Evolutionary conservation across 2,113 vertebrate genomes (phyloP).

Genomic region (Turdus rufiventris): DNA sequence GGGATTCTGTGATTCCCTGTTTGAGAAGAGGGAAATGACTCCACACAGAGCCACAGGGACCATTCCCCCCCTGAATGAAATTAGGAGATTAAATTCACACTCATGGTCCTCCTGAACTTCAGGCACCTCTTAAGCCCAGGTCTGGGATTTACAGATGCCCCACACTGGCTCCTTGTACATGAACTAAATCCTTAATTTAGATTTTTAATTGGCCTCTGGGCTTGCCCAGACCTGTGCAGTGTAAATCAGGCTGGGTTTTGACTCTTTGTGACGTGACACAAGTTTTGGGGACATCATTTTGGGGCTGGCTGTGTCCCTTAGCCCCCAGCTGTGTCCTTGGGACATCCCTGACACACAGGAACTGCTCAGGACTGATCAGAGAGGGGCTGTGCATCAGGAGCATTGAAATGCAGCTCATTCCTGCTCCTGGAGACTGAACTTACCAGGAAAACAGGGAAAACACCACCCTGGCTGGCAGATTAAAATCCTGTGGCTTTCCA

Average conservation of each 20-base stretch:
- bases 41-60: not conserved
- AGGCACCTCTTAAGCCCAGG: not conserved
- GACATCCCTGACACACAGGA: not conserved
- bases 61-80: rapidly evolving
- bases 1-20: not conserved
- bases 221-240: not conserved
- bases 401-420: not conserved
- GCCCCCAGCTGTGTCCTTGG: not conserved
- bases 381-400: not conserved
- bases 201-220: not conserved
- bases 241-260: not conserved
- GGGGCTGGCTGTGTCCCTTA: not conserved
- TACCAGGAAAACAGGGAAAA: not conserved
- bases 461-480: not conserved
- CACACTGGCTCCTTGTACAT: not conserved
- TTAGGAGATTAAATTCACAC: not conserved
- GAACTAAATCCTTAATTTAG: not conserved
- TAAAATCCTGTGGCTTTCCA: not conserved
- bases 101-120: rapidly evolving
- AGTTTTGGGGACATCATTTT: not conserved
- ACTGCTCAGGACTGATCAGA: not conserved
- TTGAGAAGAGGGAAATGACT: not conserved
- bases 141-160: not conserved
- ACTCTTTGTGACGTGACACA: rapidly evolving
- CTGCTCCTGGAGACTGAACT: not conserved